A percentile compares a stretch with the other conserved stretches of the same genome.
These are phyloP conservation scores for Drymonia ruficornis DNA, from an alignment of 2,888 invertebrate species.

Conservation along the genomic window DNA sequence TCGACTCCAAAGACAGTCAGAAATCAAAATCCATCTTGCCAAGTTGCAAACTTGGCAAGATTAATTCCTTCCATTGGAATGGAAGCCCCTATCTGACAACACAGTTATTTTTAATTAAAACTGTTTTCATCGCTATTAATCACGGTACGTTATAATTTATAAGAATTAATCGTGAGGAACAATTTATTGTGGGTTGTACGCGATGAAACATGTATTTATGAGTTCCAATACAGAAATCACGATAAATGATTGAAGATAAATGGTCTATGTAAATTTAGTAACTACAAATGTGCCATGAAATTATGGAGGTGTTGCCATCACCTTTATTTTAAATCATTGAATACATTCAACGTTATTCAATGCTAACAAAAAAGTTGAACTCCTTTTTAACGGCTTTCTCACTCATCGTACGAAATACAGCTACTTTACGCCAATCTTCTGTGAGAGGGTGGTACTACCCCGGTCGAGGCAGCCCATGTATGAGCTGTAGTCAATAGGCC, in stretches of 20 bases:
- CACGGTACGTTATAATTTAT: slow-evolving; percentile 40
- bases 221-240: background rate
- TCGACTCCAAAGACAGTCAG: background rate
- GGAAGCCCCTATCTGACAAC: slow-evolving; percentile 32
- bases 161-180: slow-evolving; percentile 25
- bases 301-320: too few relatives aligned
- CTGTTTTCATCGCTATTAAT: slow-evolving; percentile 47
- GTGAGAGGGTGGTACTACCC: too few relatives aligned
- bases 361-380: too few relatives aligned
- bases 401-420: too few relatives aligned
- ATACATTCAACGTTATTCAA: too few relatives aligned
- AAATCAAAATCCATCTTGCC: background rate
- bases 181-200: slow-evolving; percentile 21
- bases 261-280: background rate
- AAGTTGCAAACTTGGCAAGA: slow-evolving; percentile 16
- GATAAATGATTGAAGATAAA: slow-evolving; percentile 16
- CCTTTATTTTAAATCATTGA: too few relatives aligned
- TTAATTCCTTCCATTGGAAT: slow-evolving; percentile 31
- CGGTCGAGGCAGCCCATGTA: too few relatives aligned
- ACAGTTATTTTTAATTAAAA: slow-evolving; percentile 60
- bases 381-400: too few relatives aligned
- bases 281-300: too few relatives aligned
- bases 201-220: background rate
- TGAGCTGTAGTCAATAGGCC: too few relatives aligned
- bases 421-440: too few relatives aligned